Percentiles rank a stretch among this genome's conserved stretches.
Evolutionary conservation across 2,888 invertebrate genomes (phyloP).

Genomic region (Eumerus sabulonum): DNA sequence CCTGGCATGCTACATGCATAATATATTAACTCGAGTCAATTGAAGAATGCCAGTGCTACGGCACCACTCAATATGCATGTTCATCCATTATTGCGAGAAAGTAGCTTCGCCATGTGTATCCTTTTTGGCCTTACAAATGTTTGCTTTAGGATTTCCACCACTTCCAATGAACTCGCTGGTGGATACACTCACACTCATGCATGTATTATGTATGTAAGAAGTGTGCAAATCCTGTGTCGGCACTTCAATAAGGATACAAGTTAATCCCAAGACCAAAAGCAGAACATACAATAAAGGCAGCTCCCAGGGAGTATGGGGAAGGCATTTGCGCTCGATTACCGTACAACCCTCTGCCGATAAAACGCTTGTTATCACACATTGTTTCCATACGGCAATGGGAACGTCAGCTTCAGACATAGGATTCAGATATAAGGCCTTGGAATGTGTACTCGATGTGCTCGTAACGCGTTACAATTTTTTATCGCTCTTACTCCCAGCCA

Average conservation of each 20-base stretch:
- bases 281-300: slow-evolving; percentile 31
- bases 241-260: slow-evolving; percentile 61
- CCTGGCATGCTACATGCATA: slow-evolving; percentile 54
- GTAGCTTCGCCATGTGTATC: slow-evolving; percentile 49
- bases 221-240: slow-evolving; percentile 58
- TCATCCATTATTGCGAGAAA: slow-evolving; percentile 60
- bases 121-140: slow-evolving; percentile 60
- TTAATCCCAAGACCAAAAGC: slow-evolving; percentile 58
- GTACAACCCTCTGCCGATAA: slow-evolving; percentile 34
- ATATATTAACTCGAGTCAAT: slow-evolving; percentile 66
- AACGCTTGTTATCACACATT: slow-evolving; percentile 66
- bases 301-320: slow-evolving; percentile 3
- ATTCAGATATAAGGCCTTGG: slow-evolving; percentile 7
- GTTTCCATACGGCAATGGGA: slow-evolving; percentile 43
- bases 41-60: slow-evolving; percentile 49
- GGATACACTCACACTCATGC: slow-evolving; percentile 51
- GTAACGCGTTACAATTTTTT: slow-evolving; percentile 26
- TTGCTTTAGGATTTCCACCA: slow-evolving; percentile 58
- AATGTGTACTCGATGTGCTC: too few species aligned
- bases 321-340: slow-evolving; percentile 61
- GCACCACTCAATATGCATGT: slow-evolving; percentile 67
- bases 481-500: background rate
- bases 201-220: too few species aligned
- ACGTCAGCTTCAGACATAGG: slow-evolving; percentile 34
- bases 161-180: slow-evolving; percentile 38